Percentiles rank a stretch among this genome's conserved stretches.
phyloP scores from a whole-genome alignment of 2,113 vertebrate species.

The Acrocephalus arundinaceus region DNA sequence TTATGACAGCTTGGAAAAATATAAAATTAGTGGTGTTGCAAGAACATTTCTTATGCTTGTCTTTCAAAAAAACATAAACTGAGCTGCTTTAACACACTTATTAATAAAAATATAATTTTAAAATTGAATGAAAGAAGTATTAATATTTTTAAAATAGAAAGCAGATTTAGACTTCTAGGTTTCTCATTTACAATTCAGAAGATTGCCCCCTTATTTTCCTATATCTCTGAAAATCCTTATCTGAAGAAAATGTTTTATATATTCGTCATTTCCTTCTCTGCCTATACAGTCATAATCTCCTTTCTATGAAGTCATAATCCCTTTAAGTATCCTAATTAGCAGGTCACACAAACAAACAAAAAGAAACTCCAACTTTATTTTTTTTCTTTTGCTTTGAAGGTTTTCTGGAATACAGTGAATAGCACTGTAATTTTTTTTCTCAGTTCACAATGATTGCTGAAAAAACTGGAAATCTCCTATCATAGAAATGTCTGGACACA shows the following conservation, averaged over 20 bases:
- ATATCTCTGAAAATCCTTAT: neutral
- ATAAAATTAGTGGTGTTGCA: neutral
- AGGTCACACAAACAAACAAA: neutral
- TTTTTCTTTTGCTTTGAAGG: neutral
- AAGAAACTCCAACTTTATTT: neutral
- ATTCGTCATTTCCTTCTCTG: neutral
- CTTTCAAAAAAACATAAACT: neutral
- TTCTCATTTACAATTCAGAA: neutral
- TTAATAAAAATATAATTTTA: neutral
- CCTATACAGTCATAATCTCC: neutral
- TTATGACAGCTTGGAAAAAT: neutral
- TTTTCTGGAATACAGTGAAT: neutral
- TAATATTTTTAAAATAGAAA: constrained; percentile 8
- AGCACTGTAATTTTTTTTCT: neutral
- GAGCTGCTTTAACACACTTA: neutral
- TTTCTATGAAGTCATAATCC: neutral
- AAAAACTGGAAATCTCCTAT: neutral
- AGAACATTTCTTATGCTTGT: neutral
- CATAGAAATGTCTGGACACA: neutral
- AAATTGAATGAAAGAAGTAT: neutral
- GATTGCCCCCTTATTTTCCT: neutral
- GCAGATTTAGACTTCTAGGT: neutral
- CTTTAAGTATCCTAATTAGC: neutral
- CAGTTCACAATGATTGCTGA: neutral
- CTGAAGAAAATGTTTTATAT: neutral